Evolutionary conservation across 1,140 invertebrate species (phyloP).

Genomic region (Drosophila melanogaster): DNA sequence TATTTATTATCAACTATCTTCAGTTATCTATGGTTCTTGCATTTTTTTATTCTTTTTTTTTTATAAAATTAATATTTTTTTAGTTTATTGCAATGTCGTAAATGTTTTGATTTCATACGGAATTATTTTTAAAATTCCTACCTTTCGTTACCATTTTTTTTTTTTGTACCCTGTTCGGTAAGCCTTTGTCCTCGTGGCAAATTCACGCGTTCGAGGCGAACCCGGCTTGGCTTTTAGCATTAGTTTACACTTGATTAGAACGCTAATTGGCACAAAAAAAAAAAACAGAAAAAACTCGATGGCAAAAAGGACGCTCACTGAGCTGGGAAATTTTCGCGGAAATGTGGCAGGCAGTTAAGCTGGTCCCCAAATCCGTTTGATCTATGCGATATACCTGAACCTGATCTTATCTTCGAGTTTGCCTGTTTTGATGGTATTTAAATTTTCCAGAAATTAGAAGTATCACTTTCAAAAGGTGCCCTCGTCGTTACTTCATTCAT

Average conservation of each 20-base stretch:
- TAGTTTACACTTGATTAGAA: constrained; percentile 83
- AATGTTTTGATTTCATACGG: background rate
- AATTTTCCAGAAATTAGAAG: constrained; percentile 23
- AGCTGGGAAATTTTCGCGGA: constrained; percentile 72
- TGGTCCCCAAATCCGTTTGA: constrained; percentile 34
- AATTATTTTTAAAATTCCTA: background rate
- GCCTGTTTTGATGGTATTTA: constrained; percentile 4
- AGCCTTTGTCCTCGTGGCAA: constrained; percentile 72
- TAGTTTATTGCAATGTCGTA: no score
- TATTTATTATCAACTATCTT: background rate
- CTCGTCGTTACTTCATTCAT: no score
- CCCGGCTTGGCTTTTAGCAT: constrained; percentile 79
- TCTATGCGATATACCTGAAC: constrained; percentile 44
- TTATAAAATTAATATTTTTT: background rate
- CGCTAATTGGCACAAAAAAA: constrained; percentile 67
- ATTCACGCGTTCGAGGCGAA: constrained; percentile 79
- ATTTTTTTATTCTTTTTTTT: background rate
- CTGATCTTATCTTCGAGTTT: constrained; percentile 19
- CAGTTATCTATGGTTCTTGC: background rate
- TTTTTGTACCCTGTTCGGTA: constrained; percentile 8
- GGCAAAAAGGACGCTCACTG: constrained; percentile 25
- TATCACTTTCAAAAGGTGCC: constrained; percentile 9
- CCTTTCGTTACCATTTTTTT: constrained; percentile 1
- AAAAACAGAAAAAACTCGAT: background rate
- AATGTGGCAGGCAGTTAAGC: constrained; percentile 35